Base-by-base conservation (phyloP, 2,113 vertebrate genomes). In the Myotis yumanensis region DNA sequence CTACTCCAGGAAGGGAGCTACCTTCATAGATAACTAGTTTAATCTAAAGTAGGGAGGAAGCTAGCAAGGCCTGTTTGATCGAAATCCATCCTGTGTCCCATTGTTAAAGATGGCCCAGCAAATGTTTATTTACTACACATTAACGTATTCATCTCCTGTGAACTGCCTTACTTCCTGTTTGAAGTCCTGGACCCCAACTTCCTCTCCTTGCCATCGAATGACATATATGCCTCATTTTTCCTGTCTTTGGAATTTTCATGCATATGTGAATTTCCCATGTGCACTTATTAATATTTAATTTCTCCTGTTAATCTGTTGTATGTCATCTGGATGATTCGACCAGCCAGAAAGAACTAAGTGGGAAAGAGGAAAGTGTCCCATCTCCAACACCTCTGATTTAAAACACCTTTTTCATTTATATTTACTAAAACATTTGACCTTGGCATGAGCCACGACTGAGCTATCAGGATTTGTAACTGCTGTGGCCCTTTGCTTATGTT, bases 371-470 rank as follows among this genome's bases (percentile, higher is more conserved):
- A 64, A 46, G 25, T 46, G 62, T 83, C 6, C 37, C 37, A 32
- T 64, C 80, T 17, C 54, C 18, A 14, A 64, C 11, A 40, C 11
- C 12, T 30, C 52, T n/a, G 68, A 75, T 89, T 73, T 28, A 79
- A n/a, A 73, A 46, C 5, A n/a, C 3, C 28, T 81, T 83, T 90
- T 11, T 43, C 43, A 92, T 92, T 32, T 59, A 18, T 11, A 66
- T 28, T 92, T 88, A 84, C 43, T 83, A 43, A 89, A 94, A 37
- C 54, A 54, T 68, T 52, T 71, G 83, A 73, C 68, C 52, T 84
- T 64, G 83, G 80, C 40, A 25, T 12, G 25, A 62, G 59, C 25
- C 59, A 35, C 8, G 40, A 77, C 15, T 57, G 59, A 91, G 54
- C 69, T 32, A 17, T 59, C 17, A 30, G 52, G 82, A 35, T 83